Evolutionary conservation across 2,888 invertebrate genomes (phyloP).

Genomic region (Polydrusus tereticollis): DNA sequence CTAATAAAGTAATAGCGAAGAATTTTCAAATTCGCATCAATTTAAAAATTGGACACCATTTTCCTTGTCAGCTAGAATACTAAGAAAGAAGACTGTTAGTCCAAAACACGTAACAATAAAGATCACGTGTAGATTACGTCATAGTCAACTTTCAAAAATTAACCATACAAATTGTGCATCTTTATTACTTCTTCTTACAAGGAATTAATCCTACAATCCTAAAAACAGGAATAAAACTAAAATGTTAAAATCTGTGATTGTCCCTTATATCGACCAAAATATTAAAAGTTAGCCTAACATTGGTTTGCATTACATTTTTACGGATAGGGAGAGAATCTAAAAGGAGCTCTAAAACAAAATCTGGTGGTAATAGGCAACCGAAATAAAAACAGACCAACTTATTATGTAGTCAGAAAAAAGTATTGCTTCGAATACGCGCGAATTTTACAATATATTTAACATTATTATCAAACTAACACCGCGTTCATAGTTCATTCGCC

Average conservation of each 20-base stretch:
- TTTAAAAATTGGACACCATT: too few species aligned
- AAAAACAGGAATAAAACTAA: slow-evolving; percentile 15
- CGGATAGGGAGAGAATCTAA: slow-evolving; percentile 1
- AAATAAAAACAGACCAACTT: slow-evolving; percentile 60
- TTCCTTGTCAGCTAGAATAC: too few species aligned
- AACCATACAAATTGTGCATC: background rate
- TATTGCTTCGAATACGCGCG: slow-evolving; percentile 67
- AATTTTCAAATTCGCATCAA: too few species aligned
- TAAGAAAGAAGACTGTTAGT: too few species aligned
- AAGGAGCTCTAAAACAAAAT: background rate
- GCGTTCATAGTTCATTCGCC: slow-evolving; percentile 57
- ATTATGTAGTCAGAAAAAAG: slow-evolving; percentile 63
- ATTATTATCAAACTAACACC: slow-evolving; percentile 26
- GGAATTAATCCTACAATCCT: slow-evolving; percentile 8
- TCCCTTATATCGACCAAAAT: slow-evolving; percentile 38
- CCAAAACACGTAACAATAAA: too few species aligned
- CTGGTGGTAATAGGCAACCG: background rate
- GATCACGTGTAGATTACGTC: too few species aligned
- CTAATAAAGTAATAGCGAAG: too few species aligned
- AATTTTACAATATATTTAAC: slow-evolving; percentile 54
- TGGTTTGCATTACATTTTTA: background rate
- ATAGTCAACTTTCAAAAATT: too few species aligned
- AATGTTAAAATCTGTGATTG: slow-evolving; percentile 42
- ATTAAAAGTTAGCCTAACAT: slow-evolving; percentile 29
- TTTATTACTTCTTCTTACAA: slow-evolving; percentile 16